phyloP scores from a whole-genome alignment of 2,797 vertebrate genomes.

The Eulemur albifrons region DNA sequence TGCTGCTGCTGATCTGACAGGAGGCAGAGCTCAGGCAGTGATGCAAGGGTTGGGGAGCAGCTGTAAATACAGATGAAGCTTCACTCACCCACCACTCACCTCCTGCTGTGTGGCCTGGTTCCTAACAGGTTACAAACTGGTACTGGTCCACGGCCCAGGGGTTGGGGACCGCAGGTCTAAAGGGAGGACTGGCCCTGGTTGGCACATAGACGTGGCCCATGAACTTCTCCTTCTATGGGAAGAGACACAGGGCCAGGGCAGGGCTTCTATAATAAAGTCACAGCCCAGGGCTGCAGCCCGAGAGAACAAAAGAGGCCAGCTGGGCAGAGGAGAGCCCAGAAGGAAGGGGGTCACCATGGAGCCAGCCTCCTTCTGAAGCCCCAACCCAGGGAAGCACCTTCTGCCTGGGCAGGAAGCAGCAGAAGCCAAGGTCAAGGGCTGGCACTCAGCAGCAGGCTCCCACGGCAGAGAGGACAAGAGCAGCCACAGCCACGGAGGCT shows the following conservation, averaged over 20 bases:
- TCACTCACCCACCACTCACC: no score
- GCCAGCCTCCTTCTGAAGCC: background rate
- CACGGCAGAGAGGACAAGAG: background rate
- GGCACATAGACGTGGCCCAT: background rate
- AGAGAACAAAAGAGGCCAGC: background rate
- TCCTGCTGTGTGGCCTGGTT: no score
- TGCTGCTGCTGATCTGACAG: no score
- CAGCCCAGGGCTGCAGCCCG: background rate
- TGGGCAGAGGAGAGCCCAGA: background rate
- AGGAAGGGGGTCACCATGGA: no score
- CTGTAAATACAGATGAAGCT: no score
- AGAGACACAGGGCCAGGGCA: background rate
- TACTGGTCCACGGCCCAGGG: no score
- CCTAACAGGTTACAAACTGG: no score
- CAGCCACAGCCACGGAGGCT: background rate
- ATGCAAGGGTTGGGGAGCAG: no score
- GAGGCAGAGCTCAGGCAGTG: no score
- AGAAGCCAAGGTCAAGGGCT: background rate
- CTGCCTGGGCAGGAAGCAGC: background rate
- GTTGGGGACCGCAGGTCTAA: background rate
- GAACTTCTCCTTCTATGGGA: background rate
- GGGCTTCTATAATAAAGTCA: background rate
- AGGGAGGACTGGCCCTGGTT: background rate
- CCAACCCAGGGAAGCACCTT: background rate
- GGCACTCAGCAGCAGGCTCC: background rate